These are phyloP conservation scores for Cyprinodon brontotheroides DNA, from an alignment of 2,113 vertebrate genomes.

Conservation along the genomic window DNA sequence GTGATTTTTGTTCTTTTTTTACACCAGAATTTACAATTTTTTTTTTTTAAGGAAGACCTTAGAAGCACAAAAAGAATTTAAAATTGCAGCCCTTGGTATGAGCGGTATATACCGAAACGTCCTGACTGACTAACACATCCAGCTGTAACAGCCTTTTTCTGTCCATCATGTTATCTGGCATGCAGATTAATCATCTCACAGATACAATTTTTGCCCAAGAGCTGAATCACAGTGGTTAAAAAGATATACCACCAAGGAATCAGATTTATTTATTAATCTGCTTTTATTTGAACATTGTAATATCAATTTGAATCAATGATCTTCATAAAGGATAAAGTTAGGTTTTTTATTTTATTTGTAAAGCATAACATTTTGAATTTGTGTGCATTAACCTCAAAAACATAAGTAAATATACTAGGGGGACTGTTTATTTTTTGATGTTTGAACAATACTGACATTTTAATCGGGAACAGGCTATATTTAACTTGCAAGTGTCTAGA, in stretches of 20 bases:
- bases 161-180: conserved; percentile 28
- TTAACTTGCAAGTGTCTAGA: neutral
- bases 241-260: too few relatives aligned
- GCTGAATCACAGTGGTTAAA: too few relatives aligned
- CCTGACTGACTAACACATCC: conserved; percentile 9
- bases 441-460: neutral
- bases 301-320: too few relatives aligned
- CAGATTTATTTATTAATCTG: too few relatives aligned
- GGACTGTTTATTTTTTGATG: neutral
- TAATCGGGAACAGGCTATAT: too few relatives aligned
- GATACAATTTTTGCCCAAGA: conserved; percentile 14
- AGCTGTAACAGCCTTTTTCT: conserved; percentile 9
- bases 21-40: conserved; percentile 3
- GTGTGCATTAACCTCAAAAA: neutral
- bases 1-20: conserved; percentile 3
- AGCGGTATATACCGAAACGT: neutral
- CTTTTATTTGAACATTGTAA: too few relatives aligned
- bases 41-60: neutral
- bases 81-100: neutral
- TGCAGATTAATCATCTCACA: conserved; percentile 33
- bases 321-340: too few relatives aligned
- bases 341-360: too few relatives aligned
- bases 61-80: neutral
- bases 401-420: neutral
- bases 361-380: too few relatives aligned